Conservation (phyloP, 2,113 vertebrate genomes). For the Carollia perspicillata region DNA sequence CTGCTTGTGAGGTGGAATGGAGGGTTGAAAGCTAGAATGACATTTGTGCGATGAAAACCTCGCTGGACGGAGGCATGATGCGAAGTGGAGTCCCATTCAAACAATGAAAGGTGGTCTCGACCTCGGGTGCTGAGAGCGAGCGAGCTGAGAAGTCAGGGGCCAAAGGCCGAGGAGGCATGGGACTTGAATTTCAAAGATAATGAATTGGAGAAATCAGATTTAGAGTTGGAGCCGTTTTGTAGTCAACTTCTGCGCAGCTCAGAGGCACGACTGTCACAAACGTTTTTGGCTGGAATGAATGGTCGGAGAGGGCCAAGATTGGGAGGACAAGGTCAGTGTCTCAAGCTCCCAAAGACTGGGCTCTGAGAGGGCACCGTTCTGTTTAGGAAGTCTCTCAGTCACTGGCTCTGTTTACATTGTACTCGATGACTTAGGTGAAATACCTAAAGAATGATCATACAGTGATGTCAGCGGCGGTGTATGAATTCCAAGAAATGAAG, state of each 20-base stretch:
- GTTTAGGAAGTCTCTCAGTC: background rate
- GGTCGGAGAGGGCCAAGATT: background rate
- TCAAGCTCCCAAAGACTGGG: background rate
- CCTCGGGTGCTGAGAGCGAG: background rate
- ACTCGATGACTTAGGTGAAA: background rate
- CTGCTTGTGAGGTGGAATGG: background rate
- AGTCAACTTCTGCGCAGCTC: conserved; percentile 8
- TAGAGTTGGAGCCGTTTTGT: background rate
- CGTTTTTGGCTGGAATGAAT: background rate
- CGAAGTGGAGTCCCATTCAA: background rate
- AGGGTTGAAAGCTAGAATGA: conserved; percentile 29
- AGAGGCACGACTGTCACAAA: background rate
- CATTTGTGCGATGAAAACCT: conserved; percentile 44
- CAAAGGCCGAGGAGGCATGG: background rate
- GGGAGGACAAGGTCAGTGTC: background rate
- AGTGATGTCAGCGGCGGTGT: background rate
- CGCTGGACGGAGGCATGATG: background rate
- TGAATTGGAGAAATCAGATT: background rate
- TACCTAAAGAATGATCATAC: background rate
- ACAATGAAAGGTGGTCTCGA: conserved; percentile 18
- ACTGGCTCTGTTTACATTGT: background rate
- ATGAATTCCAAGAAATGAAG: conserved; percentile 36
- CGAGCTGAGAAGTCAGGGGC: background rate
- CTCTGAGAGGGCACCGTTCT: background rate
- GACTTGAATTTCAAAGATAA: background rate